These are phyloP conservation scores for Nibea albiflora DNA, from an alignment of 2,113 vertebrate species.

Conservation along the genomic window DNA sequence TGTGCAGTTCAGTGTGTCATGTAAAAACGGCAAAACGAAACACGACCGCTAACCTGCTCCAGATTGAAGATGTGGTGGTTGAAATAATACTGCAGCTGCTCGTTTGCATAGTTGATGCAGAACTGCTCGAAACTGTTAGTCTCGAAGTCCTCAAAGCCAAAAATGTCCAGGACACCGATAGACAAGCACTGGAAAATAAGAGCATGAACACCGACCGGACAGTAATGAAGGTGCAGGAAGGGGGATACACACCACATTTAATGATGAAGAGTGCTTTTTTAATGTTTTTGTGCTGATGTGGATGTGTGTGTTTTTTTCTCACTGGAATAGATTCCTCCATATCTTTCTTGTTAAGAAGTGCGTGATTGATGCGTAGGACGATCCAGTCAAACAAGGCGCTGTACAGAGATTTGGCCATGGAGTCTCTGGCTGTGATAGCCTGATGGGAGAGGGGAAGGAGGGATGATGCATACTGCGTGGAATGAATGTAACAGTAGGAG, in stretches of 20 bases:
- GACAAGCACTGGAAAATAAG: slow-evolving; percentile 89
- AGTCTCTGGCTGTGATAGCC: slow-evolving; percentile 97
- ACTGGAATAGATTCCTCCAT: slow-evolving; percentile 96
- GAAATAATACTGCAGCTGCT: slow-evolving; percentile 99
- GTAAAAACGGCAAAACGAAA: neutral
- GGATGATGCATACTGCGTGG: neutral
- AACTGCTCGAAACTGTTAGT: slow-evolving; percentile 99
- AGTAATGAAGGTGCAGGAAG: neutral
- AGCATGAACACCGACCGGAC: neutral
- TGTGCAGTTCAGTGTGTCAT: neutral
- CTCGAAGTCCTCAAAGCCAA: slow-evolving; percentile 97
- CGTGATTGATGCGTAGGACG: slow-evolving; percentile 97
- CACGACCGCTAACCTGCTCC: slow-evolving; percentile 89
- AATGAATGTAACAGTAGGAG: neutral
- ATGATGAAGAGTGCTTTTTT: neutral
- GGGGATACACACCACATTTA: neutral
- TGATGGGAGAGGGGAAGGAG: slow-evolving; percentile 54
- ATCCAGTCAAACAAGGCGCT: slow-evolving; percentile 99
- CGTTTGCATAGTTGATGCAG: slow-evolving; percentile 99
- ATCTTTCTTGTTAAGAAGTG: slow-evolving; percentile 97
- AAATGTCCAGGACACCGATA: slow-evolving; percentile 97
- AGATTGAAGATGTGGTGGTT: slow-evolving; percentile 98
- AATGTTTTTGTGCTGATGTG: neutral
- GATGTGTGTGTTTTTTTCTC: slow-evolving; percentile 63
- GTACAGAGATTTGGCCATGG: slow-evolving; percentile 99